These are phyloP conservation scores for Percina caprodes DNA, from an alignment of 2,113 vertebrate species.

Conservation along the genomic window DNA sequence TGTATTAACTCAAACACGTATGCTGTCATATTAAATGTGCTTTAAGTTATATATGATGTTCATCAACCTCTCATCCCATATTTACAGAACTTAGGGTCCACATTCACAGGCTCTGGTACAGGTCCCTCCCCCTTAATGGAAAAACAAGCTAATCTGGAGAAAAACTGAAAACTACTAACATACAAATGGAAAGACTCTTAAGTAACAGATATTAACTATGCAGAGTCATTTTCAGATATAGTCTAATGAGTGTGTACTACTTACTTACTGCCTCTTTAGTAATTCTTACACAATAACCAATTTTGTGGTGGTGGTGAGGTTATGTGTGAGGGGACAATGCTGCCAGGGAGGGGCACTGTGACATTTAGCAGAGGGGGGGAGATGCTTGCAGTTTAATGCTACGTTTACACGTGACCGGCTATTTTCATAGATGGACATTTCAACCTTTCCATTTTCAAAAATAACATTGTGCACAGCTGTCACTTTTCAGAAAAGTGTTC, in stretches of 20 bases:
- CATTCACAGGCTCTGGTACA: background rate
- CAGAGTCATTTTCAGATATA: background rate
- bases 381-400: conserved; percentile 27
- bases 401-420: too few relatives aligned
- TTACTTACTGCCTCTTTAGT: background rate
- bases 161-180: background rate
- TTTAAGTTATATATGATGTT: background rate
- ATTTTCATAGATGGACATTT: too few relatives aligned
- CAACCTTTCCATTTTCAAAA: too few relatives aligned
- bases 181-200: background rate
- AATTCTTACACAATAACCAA: background rate
- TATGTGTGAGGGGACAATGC: background rate
- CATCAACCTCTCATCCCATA: background rate
- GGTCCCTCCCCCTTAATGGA: background rate
- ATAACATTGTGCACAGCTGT: too few relatives aligned
- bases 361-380: background rate
- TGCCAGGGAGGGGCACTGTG: conserved; percentile 9
- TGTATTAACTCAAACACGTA: background rate
- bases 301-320: background rate
- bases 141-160: background rate
- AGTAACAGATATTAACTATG: background rate
- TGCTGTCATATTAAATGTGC: background rate
- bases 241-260: background rate
- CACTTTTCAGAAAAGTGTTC: too few relatives aligned
- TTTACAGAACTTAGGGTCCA: background rate